Conservation (phyloP, 2,888 invertebrate genomes). For the Heliconius aoede region DNA sequence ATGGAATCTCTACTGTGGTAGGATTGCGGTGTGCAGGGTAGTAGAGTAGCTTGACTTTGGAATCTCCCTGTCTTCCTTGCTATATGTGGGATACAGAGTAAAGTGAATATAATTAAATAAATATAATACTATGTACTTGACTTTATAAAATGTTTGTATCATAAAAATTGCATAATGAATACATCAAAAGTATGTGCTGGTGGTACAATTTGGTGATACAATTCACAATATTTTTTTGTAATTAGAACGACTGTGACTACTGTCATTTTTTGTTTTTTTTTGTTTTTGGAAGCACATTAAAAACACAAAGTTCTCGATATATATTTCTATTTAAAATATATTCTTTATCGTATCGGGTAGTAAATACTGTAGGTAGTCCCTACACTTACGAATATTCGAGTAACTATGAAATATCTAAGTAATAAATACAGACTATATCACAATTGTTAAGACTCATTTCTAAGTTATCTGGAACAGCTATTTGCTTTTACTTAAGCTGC, state of each 20-base stretch:
- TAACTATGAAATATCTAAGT: background rate
- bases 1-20: no score
- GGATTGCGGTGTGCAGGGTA: no score
- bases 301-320: background rate
- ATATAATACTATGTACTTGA: no score
- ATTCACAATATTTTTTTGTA: background rate
- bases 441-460: conserved; percentile 15
- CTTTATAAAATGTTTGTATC: no score
- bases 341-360: background rate
- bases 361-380: background rate
- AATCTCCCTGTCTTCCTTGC: no score
- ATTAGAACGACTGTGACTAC: background rate
- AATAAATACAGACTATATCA: conserved; percentile 14
- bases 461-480: conserved; percentile 23
- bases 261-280: background rate
- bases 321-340: background rate
- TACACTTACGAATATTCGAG: background rate
- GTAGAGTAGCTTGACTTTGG: no score
- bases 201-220: no score
- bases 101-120: no score
- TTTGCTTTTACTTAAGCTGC: conserved; percentile 8
- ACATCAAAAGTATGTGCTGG: no score
- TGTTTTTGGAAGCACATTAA: background rate
- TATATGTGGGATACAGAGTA: no score
- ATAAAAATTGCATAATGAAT: no score